Evolutionary conservation across 2,113 vertebrate genomes (phyloP).

Genomic region (Macquaria australasica): DNA sequence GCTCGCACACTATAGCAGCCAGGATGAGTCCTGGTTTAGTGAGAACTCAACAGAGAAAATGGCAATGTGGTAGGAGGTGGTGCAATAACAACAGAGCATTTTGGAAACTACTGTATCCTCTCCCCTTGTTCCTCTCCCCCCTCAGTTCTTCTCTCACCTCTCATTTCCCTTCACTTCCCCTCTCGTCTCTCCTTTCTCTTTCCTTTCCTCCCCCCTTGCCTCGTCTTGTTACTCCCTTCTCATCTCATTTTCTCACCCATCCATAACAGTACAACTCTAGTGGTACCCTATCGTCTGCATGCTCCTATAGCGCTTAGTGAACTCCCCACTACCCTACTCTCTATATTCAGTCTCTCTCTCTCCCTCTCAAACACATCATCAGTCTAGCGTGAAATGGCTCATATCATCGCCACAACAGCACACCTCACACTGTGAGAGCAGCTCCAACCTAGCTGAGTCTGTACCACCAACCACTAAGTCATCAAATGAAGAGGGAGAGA

Average conservation of each 20-base stretch:
- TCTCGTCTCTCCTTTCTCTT: background rate
- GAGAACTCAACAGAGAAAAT: background rate
- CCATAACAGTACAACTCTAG: conserved; percentile 53
- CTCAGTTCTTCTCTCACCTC: background rate
- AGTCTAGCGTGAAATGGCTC: conserved; percentile 75
- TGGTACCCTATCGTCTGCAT: conserved; percentile 31
- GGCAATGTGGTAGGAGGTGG: background rate
- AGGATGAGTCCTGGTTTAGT: background rate
- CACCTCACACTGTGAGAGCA: conserved; percentile 62
- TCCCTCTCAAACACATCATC: conserved; percentile 63
- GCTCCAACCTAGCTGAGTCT: conserved; percentile 48
- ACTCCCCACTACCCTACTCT: conserved; percentile 41
- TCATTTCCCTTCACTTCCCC: background rate
- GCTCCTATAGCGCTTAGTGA: conserved; percentile 61
- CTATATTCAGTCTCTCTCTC: conserved; percentile 9
- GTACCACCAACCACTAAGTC: conserved; percentile 48
- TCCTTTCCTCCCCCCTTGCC: conserved; percentile 2
- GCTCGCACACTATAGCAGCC: background rate
- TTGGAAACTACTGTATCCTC: background rate
- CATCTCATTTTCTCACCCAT: conserved; percentile 61
- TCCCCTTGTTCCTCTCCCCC: background rate
- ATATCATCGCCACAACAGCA: conserved; percentile 68
- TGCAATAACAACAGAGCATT: conserved; percentile 9
- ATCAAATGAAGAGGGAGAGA: conserved; percentile 47
- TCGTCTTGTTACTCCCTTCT: conserved; percentile 49